Percentiles rank a stretch among this genome's conserved stretches.
Conservation (phyloP, 2,888 invertebrate species). For the Chloromyia formosa region DNA sequence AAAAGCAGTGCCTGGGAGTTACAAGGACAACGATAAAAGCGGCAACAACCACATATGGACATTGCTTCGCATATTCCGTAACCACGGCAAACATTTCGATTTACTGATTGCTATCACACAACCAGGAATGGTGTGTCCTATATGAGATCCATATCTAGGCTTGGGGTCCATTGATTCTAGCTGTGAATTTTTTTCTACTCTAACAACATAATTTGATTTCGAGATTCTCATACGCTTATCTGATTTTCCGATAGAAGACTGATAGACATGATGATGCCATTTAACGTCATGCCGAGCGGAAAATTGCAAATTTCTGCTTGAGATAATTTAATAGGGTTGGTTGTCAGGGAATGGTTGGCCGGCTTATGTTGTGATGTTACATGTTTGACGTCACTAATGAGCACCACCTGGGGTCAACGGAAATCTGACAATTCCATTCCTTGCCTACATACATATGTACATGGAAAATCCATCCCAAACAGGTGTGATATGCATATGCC, state of each 20-base stretch:
- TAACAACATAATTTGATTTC: slow-evolving; percentile 38
- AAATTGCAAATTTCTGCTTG: slow-evolving; percentile 40
- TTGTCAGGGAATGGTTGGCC: too few species aligned
- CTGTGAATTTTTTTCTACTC: not conserved
- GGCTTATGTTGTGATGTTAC: slow-evolving; percentile 22
- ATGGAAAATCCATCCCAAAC: too few species aligned
- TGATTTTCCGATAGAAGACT: slow-evolving; percentile 19
- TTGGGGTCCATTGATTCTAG: not conserved
- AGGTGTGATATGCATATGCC: too few species aligned
- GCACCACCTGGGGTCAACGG: too few species aligned
- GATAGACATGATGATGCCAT: not conserved
- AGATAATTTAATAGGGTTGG: slow-evolving; percentile 23
- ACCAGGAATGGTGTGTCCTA: slow-evolving; percentile 31
- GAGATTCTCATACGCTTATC: slow-evolving; percentile 11
- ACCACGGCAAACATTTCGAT: slow-evolving; percentile 22
- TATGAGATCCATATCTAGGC: slow-evolving; percentile 12
- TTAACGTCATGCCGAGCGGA: slow-evolving; percentile 27
- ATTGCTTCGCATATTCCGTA: not conserved
- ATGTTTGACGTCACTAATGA: slow-evolving; percentile 13
- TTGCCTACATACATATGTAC: too few species aligned
- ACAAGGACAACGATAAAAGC: not conserved
- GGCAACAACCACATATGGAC: not conserved
- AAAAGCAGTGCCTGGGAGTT: slow-evolving; percentile 18
- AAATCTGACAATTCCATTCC: too few species aligned
- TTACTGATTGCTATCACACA: slow-evolving; percentile 24